Evolutionary conservation across 2,888 invertebrate genomes (phyloP).

Genomic region (Eupithecia subfuscata): DNA sequence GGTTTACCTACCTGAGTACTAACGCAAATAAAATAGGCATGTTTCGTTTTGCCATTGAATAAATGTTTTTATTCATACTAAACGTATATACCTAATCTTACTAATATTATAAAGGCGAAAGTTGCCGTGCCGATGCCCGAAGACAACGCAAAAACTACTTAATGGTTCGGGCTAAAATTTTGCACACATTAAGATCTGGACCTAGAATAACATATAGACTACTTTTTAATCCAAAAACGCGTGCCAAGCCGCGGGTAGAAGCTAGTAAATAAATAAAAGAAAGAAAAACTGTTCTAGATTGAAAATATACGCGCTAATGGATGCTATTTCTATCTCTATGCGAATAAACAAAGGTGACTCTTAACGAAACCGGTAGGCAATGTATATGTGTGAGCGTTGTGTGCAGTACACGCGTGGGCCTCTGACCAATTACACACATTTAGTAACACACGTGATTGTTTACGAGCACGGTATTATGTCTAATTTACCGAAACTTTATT

Average conservation of each 20-base stretch:
- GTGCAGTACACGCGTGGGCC: slow-evolving; percentile 10
- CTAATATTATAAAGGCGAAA: no score
- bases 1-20: background rate
- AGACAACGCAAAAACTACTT: background rate
- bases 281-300: background rate
- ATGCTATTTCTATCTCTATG: background rate
- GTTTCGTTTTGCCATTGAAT: background rate
- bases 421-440: slow-evolving; percentile 31
- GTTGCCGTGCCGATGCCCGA: no score
- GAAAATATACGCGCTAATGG: background rate
- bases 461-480: slow-evolving; percentile 43
- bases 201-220: no score
- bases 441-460: slow-evolving; percentile 37
- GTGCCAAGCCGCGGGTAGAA: no score
- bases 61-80: background rate
- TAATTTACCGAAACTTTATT: slow-evolving; percentile 42
- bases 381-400: slow-evolving; percentile 18
- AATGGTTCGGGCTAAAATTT: no score
- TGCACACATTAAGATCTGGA: no score
- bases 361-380: slow-evolving; percentile 11
- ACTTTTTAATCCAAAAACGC: no score
- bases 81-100: background rate
- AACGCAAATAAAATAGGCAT: background rate
- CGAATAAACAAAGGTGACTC: slow-evolving; percentile 18
- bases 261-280: background rate